Evolutionary conservation across 2,888 invertebrate genomes (phyloP).

Genomic region (Strigamia maritima): DNA sequence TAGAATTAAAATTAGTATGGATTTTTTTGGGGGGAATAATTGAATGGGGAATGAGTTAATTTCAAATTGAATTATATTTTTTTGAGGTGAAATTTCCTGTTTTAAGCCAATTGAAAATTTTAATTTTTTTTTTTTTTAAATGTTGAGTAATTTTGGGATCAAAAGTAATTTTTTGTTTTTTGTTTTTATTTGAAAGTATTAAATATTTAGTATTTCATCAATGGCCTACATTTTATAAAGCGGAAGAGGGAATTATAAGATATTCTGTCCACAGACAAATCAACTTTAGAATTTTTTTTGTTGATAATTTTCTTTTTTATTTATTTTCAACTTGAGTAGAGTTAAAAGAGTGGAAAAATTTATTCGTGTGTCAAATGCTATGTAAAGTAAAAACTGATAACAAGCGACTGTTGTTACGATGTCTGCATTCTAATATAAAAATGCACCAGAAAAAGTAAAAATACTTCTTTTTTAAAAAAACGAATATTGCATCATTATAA

Average conservation of each 20-base stretch:
- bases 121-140: background rate
- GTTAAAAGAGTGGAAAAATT: background rate
- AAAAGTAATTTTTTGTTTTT: background rate
- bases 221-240: conserved; percentile 9
- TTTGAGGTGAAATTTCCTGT: background rate
- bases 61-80: background rate
- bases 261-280: background rate
- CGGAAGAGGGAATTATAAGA: background rate
- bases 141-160: background rate
- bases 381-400: background rate
- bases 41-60: background rate
- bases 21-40: background rate
- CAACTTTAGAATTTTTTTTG: background rate
- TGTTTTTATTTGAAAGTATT: background rate
- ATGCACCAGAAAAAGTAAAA: no score
- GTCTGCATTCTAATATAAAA: no score
- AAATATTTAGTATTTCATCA: background rate
- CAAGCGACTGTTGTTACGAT: no score
- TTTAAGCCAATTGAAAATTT: background rate
- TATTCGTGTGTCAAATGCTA: background rate
- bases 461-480: no score
- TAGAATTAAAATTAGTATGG: background rate
- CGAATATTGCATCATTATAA: no score
- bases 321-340: background rate
- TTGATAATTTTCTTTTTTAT: background rate